A percentile compares a stretch with the other conserved stretches of the same genome.
These are phyloP conservation scores for Actinia tenebrosa DNA, from an alignment of 64 coral and sea anemone genomes.

Conservation along the genomic window DNA sequence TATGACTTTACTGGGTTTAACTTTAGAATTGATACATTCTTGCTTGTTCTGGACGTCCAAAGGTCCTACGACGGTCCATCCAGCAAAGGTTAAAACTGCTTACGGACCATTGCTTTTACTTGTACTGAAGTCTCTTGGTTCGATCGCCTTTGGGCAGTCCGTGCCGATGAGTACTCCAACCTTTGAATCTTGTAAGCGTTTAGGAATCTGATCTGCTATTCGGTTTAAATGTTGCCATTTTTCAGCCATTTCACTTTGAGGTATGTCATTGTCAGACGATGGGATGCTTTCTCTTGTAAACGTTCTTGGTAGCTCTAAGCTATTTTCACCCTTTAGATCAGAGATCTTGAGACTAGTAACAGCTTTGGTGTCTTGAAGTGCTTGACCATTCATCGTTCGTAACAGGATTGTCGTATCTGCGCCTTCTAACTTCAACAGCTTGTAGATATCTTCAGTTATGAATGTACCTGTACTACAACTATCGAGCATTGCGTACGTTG, in stretches of 20 bases:
- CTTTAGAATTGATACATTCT: background rate
- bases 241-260: background rate
- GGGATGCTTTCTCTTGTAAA: conserved; percentile 34
- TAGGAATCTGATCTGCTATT: conserved; percentile 34
- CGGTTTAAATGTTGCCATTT: conserved; percentile 9
- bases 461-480: conserved; percentile 49
- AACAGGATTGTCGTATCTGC: conserved; percentile 20
- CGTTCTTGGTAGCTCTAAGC: conserved; percentile 7
- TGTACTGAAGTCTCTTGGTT: conserved; percentile 22
- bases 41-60: background rate
- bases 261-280: background rate
- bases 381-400: conserved; percentile 33
- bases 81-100: conserved; percentile 34
- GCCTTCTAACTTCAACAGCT: conserved; percentile 12
- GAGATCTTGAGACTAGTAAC: conserved; percentile 34
- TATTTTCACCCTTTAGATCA: conserved; percentile 17
- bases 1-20: conserved; percentile 3
- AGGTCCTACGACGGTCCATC: conserved; percentile 41
- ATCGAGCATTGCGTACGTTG: conserved; percentile 55
- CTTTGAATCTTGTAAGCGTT: conserved; percentile 24
- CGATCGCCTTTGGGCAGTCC: conserved; percentile 45
- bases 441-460: conserved; percentile 26
- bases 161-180: conserved; percentile 49
- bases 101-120: conserved; percentile 29
- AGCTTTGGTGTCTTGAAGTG: conserved; percentile 11